Conservation (phyloP, 2,888 invertebrate species). For the Tanytarsus gracilentus region DNA sequence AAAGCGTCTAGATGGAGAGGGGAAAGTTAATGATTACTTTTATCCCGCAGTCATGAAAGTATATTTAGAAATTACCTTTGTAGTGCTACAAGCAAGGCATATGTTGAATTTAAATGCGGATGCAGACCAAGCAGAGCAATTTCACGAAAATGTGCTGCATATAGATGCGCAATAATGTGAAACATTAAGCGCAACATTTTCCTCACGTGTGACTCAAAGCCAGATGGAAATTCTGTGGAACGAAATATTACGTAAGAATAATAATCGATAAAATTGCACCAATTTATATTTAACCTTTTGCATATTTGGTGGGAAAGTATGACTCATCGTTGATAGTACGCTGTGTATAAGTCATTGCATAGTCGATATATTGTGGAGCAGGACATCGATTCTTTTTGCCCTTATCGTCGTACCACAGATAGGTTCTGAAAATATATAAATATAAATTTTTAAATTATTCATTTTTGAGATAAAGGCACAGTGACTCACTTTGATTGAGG, state of each 20-base stretch:
- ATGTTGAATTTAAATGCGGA: conserved; percentile 94
- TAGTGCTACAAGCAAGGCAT: conserved; percentile 86
- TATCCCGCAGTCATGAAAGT: too few relatives aligned
- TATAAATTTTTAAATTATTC: not conserved
- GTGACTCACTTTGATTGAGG: conserved; percentile 83
- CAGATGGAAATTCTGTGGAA: conserved; percentile 68
- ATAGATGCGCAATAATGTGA: conserved; percentile 96
- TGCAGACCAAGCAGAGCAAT: conserved; percentile 87
- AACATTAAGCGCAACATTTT: conserved; percentile 93
- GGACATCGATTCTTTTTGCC: conserved; percentile 96
- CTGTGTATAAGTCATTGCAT: conserved; percentile 97
- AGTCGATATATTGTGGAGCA: conserved; percentile 97
- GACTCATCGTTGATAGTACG: conserved; percentile 94
- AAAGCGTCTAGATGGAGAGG: conserved; percentile 62
- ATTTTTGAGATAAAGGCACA: not conserved
- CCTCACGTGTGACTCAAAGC: conserved; percentile 89
- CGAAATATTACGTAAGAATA: conserved; percentile 57
- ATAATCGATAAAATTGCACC: too few relatives aligned
- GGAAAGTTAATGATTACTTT: not conserved
- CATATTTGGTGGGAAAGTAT: conserved; percentile 97
- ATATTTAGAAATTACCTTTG: conserved; percentile 43
- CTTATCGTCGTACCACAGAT: conserved; percentile 98
- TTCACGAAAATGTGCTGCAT: conserved; percentile 95
- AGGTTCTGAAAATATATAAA: conserved; percentile 55
- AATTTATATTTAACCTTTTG: conserved; percentile 55